These are phyloP conservation scores for Rotaria socialis DNA, from an alignment of 2,888 invertebrate genomes.

Conservation along the genomic window DNA sequence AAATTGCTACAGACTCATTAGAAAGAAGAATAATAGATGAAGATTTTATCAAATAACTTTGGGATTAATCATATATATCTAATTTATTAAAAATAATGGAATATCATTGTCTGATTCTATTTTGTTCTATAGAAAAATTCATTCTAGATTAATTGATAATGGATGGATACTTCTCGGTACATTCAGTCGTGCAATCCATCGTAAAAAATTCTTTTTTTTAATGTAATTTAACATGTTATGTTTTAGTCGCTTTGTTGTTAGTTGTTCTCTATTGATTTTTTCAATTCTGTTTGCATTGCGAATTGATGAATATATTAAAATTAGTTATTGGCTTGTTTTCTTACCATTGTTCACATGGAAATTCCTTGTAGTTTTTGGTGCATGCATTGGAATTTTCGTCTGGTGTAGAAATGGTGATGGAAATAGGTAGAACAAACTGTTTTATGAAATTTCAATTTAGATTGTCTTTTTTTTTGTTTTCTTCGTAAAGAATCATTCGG, in stretches of 20 bases:
- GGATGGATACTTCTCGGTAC: slow-evolving; percentile 23
- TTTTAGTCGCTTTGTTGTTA: slow-evolving; percentile 87
- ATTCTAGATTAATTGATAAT: slow-evolving; percentile 2
- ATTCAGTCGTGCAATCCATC: slow-evolving; percentile 3
- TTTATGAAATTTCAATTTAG: too few species aligned
- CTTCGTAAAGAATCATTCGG: background rate
- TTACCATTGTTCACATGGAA: slow-evolving; percentile 97
- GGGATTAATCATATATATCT: too few species aligned
- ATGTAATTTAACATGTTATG: background rate
- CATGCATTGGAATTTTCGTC: slow-evolving; percentile 82
- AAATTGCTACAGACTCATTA: too few species aligned
- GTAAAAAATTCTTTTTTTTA: background rate
- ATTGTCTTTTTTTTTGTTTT: background rate
- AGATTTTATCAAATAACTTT: too few species aligned
- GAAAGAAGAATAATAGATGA: too few species aligned
- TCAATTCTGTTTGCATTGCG: slow-evolving; percentile 83
- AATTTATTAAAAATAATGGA: too few species aligned
- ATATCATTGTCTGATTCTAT: too few species aligned
- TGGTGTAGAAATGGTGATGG: slow-evolving; percentile 71
- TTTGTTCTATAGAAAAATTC: background rate
- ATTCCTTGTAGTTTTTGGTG: slow-evolving; percentile 77
- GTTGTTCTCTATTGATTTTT: slow-evolving; percentile 83
- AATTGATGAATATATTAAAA: slow-evolving; percentile 76
- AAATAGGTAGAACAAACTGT: slow-evolving; percentile 65
- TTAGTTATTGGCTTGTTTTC: slow-evolving; percentile 94